A percentile compares a stretch with the other conserved stretches of the same genome.
Evolutionary conservation across 2,113 vertebrate species (phyloP).

Genomic region (Ciconia stormi): DNA sequence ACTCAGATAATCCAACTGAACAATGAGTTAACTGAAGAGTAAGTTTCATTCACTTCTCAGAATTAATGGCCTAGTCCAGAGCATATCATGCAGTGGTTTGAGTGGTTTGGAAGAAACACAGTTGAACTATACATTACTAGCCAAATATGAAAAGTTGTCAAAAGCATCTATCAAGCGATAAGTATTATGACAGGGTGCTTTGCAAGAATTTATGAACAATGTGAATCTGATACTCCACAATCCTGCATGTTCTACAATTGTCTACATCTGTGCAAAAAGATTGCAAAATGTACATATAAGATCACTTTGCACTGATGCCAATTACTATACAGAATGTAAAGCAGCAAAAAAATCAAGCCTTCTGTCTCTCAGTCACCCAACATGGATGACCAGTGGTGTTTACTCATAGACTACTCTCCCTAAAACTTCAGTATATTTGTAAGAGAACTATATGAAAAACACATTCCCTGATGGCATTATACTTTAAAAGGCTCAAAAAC

Average conservation of each 20-base stretch:
- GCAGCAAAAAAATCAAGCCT: neutral
- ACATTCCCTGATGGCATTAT: constrained; percentile 62
- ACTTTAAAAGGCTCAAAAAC: constrained; percentile 64
- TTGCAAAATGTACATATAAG: neutral
- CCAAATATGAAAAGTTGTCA: neutral
- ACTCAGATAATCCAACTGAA: neutral
- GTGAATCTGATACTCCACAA: neutral
- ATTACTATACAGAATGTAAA: neutral
- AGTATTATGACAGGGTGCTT: neutral
- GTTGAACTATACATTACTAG: neutral
- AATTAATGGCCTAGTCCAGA: neutral
- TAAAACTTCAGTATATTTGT: constrained; percentile 23
- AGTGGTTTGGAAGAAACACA: neutral
- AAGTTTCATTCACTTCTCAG: neutral
- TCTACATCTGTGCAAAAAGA: neutral
- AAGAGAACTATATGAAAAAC: constrained; percentile 69
- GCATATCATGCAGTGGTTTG: neutral
- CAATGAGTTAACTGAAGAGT: neutral
- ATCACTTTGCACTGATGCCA: neutral
- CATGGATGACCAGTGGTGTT: neutral
- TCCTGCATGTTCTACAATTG: neutral
- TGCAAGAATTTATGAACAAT: neutral
- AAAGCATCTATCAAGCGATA: neutral
- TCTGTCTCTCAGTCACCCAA: neutral
- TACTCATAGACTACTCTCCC: neutral